Percentiles rank a stretch among this genome's conserved stretches.
These are phyloP conservation scores for Chlamydotis undulata DNA, from an alignment of 2,113 vertebrate genomes.

Conservation along the genomic window DNA sequence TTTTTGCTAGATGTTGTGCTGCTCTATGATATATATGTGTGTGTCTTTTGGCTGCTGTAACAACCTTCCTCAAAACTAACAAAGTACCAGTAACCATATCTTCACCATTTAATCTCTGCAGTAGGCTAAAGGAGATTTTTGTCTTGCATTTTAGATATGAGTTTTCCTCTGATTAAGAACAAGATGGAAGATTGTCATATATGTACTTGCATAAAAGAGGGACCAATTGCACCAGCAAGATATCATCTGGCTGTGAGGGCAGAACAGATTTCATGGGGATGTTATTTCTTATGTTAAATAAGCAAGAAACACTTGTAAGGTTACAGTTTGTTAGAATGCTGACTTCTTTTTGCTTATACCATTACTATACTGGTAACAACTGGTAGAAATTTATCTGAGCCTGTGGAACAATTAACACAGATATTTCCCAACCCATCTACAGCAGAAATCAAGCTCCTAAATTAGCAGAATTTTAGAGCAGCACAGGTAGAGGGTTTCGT, in stretches of 20 bases:
- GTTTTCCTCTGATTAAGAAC: neutral
- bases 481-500: neutral
- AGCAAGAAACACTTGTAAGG: neutral
- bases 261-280: neutral
- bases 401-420: neutral
- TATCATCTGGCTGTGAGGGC: neutral
- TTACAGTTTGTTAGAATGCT: neutral
- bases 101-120: neutral
- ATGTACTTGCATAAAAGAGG: neutral
- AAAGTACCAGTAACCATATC: neutral
- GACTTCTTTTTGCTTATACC: neutral
- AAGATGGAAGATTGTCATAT: neutral
- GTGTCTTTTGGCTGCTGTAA: neutral
- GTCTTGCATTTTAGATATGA: neutral
- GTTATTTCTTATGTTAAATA: neutral
- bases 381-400: neutral
- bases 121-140: neutral
- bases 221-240: neutral
- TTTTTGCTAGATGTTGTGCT: neutral
- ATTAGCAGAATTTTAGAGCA: neutral
- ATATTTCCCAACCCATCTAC: neutral
- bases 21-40: neutral
- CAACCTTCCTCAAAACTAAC: neutral
- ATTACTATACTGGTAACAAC: neutral
- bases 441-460: neutral